A percentile compares a stretch with the other conserved stretches of the same genome.
phyloP scores from a whole-genome alignment of 2,888 invertebrate species.

The Pristionchus arcanus region DNA sequence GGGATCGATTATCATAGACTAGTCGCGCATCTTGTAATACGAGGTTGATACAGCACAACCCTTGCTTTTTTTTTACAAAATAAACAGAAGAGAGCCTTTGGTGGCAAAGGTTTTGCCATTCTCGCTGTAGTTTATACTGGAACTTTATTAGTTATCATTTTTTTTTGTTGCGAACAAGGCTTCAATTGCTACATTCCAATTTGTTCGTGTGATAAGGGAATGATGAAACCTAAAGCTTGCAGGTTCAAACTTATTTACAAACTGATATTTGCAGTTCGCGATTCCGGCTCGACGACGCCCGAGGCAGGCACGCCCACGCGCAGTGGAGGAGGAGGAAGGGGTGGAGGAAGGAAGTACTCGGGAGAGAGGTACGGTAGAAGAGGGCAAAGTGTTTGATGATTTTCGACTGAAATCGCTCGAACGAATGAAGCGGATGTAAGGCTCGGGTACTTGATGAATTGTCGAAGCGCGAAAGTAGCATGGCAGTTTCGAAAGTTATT shows the following conservation, averaged over 20 bases:
- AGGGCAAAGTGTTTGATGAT: background rate
- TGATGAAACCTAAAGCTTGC: background rate
- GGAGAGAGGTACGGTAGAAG: background rate
- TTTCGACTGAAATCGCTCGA: too few species aligned
- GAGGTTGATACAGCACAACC: too few species aligned
- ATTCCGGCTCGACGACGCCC: slow-evolving; percentile 69
- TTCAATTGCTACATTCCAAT: background rate
- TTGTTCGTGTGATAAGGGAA: background rate
- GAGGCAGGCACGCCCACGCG: slow-evolving; percentile 61
- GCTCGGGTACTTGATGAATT: background rate
- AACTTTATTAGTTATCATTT: too few species aligned
- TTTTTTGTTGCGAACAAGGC: background rate
- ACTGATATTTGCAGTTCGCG: slow-evolving; percentile 58
- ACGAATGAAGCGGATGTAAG: background rate
- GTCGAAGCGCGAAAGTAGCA: background rate
- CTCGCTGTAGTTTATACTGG: too few species aligned
- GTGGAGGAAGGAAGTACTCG: slow-evolving; percentile 40
- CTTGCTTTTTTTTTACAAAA: too few species aligned
- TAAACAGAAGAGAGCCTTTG: too few species aligned
- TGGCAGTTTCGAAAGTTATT: background rate
- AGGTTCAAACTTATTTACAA: background rate
- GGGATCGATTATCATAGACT: too few species aligned
- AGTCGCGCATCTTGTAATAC: too few species aligned
- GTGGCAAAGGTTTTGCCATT: too few species aligned
- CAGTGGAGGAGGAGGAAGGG: background rate